Percentiles rank a stretch among this genome's conserved stretches.
Evolutionary conservation across 2,797 vertebrate genomes (phyloP).

Genomic region (Cheirogaleus major): DNA sequence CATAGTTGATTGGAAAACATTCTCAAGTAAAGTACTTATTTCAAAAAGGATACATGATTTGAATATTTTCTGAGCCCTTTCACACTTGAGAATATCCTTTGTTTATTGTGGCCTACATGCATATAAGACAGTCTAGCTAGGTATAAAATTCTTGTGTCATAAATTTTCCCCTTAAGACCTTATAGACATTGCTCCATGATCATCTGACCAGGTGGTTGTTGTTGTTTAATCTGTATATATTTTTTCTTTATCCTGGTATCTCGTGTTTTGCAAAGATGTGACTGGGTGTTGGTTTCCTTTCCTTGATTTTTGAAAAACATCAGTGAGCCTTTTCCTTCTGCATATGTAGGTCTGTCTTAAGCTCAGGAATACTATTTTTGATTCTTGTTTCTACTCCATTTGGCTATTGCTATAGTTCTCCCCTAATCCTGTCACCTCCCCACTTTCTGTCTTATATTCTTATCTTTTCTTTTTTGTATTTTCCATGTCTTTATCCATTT

Average conservation of each 20-base stretch:
- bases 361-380: background rate
- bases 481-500: background rate
- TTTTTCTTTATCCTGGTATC: background rate
- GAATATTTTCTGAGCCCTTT: background rate
- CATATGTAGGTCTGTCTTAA: background rate
- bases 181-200: background rate
- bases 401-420: background rate
- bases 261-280: background rate
- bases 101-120: background rate
- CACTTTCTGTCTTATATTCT: background rate
- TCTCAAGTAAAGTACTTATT: background rate
- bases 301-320: background rate
- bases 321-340: background rate
- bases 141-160: conserved; percentile 60
- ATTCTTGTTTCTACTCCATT: background rate
- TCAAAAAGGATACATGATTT: background rate
- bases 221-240: background rate
- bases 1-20: background rate
- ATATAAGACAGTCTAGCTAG: conserved; percentile 36
- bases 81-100: background rate
- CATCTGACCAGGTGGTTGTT: background rate
- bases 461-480: background rate
- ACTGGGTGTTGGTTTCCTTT: background rate
- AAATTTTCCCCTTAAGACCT: background rate
- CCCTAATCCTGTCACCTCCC: background rate